phyloP scores from a whole-genome alignment of 2,113 vertebrate genomes.

The Corythornis madagascariensis region DNA sequence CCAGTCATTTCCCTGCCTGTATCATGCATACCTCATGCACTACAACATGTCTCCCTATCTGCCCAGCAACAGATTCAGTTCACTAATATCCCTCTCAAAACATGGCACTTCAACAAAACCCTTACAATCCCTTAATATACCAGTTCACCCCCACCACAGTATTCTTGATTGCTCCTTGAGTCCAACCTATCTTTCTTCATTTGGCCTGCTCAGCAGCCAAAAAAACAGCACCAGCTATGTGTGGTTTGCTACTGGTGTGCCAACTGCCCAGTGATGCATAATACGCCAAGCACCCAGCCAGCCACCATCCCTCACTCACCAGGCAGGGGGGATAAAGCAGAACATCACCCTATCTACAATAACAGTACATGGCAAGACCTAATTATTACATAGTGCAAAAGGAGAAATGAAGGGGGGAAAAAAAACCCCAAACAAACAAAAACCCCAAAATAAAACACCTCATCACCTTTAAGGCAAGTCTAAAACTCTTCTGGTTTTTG shows the following conservation, averaged over 20 bases:
- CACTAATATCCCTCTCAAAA: not conserved
- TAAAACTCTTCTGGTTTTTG: not conserved
- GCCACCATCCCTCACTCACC: not conserved
- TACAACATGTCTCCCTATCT: not conserved
- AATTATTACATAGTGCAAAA: not conserved
- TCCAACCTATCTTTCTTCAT: not conserved
- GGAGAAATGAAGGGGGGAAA: not conserved
- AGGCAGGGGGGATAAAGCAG: not conserved
- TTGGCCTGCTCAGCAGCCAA: not conserved
- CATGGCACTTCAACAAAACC: not conserved
- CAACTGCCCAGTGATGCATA: not conserved
- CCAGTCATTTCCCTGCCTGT: not conserved
- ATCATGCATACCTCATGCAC: accelerated
- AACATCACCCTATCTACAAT: not conserved
- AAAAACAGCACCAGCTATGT: not conserved
- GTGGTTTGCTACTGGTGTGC: not conserved
- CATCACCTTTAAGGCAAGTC: not conserved
- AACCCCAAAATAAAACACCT: not conserved
- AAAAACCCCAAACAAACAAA: too few species aligned
- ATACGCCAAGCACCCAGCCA: not conserved
- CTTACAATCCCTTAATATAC: not conserved
- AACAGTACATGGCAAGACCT: not conserved
- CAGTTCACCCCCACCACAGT: not conserved
- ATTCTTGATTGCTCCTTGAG: not conserved
- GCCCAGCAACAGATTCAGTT: not conserved